Percentiles rank a stretch among this genome's conserved stretches.
phyloP scores from a whole-genome alignment of 2,113 vertebrate genomes.

The Pelusios castaneus region DNA sequence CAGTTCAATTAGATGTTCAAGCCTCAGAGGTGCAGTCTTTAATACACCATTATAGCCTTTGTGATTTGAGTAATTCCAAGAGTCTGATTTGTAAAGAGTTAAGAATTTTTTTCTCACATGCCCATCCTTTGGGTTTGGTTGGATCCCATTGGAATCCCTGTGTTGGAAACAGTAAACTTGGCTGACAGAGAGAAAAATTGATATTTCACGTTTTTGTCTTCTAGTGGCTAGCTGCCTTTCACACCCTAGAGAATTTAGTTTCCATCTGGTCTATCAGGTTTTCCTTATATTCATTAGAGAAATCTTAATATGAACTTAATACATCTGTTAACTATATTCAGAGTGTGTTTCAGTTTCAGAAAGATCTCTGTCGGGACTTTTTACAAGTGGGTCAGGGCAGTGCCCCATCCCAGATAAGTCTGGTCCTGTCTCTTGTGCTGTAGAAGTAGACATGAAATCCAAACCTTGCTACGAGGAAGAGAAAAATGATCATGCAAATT shows the following conservation, averaged over 20 bases:
- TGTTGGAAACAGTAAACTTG: not conserved
- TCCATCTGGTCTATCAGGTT: not conserved
- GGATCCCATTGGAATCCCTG: not conserved
- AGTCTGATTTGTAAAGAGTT: not conserved
- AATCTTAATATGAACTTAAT: rapidly evolving
- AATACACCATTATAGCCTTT: not conserved
- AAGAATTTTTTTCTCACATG: not conserved
- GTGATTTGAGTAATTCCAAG: not conserved
- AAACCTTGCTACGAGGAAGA: not conserved
- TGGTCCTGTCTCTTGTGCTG: not conserved
- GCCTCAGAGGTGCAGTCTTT: not conserved
- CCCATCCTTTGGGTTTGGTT: not conserved
- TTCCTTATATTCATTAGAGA: not conserved
- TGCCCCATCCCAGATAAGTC: not conserved
- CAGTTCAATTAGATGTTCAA: not conserved
- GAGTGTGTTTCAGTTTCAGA: not conserved
- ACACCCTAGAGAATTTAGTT: not conserved
- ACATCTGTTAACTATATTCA: not conserved
- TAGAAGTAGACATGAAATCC: not conserved
- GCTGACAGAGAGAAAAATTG: not conserved
- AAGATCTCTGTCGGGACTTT: not conserved
- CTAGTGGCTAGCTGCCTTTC: not conserved
- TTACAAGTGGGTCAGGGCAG: not conserved
- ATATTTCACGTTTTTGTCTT: not conserved
- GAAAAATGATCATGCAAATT: not conserved